A percentile compares a stretch with the other conserved stretches of the same genome.
phyloP scores from a whole-genome alignment of 2,888 invertebrate genomes.

The Mongoloraphidia duomilia region DNA sequence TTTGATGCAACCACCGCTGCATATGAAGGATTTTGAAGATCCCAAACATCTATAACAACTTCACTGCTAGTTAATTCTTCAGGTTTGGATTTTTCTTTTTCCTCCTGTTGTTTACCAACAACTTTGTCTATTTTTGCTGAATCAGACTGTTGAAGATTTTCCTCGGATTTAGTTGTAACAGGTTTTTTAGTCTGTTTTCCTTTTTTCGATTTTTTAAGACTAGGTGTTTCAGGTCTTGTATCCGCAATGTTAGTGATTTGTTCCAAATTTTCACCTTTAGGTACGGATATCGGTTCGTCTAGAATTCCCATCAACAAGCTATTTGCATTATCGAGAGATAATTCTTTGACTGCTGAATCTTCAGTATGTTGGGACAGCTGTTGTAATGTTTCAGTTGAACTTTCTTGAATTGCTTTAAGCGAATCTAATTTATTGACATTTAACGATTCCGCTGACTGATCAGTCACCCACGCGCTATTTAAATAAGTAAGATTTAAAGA shows the following conservation, averaged over 20 bases:
- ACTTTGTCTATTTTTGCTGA: not conserved
- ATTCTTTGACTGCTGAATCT: slow-evolving; percentile 10
- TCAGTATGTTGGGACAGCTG: too few species aligned
- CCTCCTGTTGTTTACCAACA: slow-evolving; percentile 5
- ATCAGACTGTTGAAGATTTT: not conserved
- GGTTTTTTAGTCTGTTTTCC: slow-evolving; percentile 4
- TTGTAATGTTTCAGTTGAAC: too few species aligned
- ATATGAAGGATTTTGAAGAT: not conserved
- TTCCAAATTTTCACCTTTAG: too few species aligned
- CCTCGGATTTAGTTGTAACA: slow-evolving; percentile 9
- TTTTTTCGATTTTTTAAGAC: not conserved
- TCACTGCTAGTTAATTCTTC: not conserved
- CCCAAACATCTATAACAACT: not conserved
- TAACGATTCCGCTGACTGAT: too few species aligned
- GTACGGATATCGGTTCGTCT: slow-evolving; percentile 16
- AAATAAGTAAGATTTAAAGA: not conserved
- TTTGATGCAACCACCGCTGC: not conserved
- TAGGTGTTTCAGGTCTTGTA: too few species aligned
- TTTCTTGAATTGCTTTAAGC: too few species aligned
- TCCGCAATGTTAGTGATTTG: too few species aligned
- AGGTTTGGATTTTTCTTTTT: slow-evolving; percentile 5
- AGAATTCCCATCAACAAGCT: slow-evolving; percentile 25
- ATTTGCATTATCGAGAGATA: slow-evolving; percentile 22
- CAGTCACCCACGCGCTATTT: too few species aligned
- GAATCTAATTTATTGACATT: too few species aligned